These are phyloP conservation scores for Ursus arctos DNA, from an alignment of 2,113 vertebrate species.

Conservation along the genomic window DNA sequence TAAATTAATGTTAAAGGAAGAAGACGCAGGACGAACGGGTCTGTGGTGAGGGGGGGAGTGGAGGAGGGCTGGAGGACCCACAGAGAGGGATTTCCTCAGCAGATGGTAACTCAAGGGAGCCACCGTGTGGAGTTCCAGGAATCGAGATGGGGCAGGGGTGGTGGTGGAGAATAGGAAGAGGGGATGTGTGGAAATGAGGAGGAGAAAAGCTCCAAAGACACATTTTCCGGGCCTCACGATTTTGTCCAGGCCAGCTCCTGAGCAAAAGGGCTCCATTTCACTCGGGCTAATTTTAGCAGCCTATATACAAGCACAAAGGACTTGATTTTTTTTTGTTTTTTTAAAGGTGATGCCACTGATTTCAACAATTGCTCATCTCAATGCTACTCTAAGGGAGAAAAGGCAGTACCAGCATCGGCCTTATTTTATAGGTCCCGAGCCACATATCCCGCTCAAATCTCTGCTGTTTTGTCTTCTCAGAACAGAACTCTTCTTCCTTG, in stretches of 20 bases:
- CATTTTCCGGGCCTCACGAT: not conserved
- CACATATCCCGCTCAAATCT: not conserved
- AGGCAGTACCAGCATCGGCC: accelerated
- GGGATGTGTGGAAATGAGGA: not conserved
- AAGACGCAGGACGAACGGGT: not conserved
- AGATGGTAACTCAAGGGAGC: not conserved
- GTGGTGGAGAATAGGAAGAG: not conserved
- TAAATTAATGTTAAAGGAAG: not conserved
- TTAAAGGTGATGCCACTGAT: not conserved
- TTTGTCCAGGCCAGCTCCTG: not conserved
- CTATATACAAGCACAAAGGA: not conserved
- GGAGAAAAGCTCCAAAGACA: not conserved
- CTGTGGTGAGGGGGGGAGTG: not conserved
- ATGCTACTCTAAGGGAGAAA: not conserved
- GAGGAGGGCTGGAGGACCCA: not conserved
- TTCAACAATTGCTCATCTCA: not conserved
- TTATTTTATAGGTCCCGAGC: not conserved
- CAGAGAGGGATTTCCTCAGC: not conserved
- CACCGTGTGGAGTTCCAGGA: not conserved
- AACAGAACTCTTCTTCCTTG: not conserved
- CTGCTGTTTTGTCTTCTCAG: not conserved
- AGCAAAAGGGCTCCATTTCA: not conserved
- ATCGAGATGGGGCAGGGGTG: not conserved
- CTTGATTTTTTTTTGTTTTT: not conserved
- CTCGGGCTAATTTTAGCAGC: not conserved